A percentile compares a stretch with the other conserved stretches of the same genome.
Evolutionary conservation across 2,797 vertebrate genomes (phyloP).

Genomic region (Myoxocephalus aenaeus): DNA sequence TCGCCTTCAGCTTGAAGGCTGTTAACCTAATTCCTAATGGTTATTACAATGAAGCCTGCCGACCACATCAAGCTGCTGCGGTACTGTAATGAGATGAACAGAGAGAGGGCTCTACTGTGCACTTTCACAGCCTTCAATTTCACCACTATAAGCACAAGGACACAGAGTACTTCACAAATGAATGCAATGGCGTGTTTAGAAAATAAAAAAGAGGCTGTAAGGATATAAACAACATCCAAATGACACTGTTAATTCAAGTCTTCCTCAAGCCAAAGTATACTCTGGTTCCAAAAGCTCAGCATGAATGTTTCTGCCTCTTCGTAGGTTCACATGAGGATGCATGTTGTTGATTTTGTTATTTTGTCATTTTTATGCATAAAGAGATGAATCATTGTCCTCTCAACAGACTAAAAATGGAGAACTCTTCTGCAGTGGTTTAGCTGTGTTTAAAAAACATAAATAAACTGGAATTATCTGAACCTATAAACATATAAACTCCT

Average conservation of each 20-base stretch:
- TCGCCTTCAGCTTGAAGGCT: slow-evolving; percentile 47
- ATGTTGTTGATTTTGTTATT: slow-evolving; percentile 48
- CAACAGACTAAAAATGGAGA: slow-evolving; percentile 58
- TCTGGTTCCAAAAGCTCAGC: slow-evolving; percentile 37
- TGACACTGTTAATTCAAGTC: slow-evolving; percentile 63
- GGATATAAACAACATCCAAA: slow-evolving; percentile 76
- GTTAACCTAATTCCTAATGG: slow-evolving; percentile 74
- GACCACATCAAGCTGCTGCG: slow-evolving; percentile 80
- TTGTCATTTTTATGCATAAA: slow-evolving; percentile 38
- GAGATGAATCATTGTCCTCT: slow-evolving; percentile 66
- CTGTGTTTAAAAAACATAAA: slow-evolving; percentile 70
- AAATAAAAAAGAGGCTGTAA: slow-evolving; percentile 58
- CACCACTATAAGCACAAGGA: slow-evolving; percentile 43
- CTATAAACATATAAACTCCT: slow-evolving; percentile 75
- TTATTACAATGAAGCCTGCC: slow-evolving; percentile 76
- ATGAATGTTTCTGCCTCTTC: slow-evolving; percentile 34
- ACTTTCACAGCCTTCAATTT: slow-evolving; percentile 59
- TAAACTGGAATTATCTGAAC: slow-evolving; percentile 75
- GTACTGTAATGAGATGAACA: slow-evolving; percentile 75
- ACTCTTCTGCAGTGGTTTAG: slow-evolving; percentile 65
- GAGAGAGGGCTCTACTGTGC: slow-evolving; percentile 51
- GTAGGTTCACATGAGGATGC: slow-evolving; percentile 48
- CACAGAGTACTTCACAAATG: slow-evolving; percentile 42
- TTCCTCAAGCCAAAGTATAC: slow-evolving; percentile 59
- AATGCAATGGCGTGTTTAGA: slow-evolving; percentile 54